These are phyloP conservation scores for Megaustenia siamemsis DNA, from an alignment of 2,888 invertebrate genomes.

Conservation along the genomic window DNA sequence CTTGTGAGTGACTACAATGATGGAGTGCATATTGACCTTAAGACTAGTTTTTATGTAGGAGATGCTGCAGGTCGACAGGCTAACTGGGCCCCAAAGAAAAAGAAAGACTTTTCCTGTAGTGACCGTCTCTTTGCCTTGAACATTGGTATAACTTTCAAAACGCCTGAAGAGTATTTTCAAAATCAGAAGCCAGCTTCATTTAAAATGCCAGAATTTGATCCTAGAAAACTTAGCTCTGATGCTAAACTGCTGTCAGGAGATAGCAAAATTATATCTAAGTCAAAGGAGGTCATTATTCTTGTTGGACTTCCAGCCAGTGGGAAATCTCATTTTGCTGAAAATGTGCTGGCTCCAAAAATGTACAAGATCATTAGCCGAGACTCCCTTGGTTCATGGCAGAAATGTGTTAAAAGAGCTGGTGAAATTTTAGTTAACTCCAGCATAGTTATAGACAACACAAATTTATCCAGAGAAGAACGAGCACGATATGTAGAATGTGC, in stretches of 20 bases:
- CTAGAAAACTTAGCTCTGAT: conserved; percentile 60
- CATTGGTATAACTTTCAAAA: conserved; percentile 85
- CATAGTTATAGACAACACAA: conserved; percentile 94
- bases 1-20: conserved; percentile 86
- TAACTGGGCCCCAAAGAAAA: conserved; percentile 85
- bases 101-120: conserved; percentile 77
- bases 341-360: conserved; percentile 84
- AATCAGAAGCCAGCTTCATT: conserved; percentile 81
- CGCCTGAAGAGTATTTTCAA: conserved; percentile 96
- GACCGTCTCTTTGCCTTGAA: conserved; percentile 77
- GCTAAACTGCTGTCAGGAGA: not conserved
- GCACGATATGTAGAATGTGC: conserved; percentile 85
- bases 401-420: conserved; percentile 86
- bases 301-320: conserved; percentile 83
- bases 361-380: conserved; percentile 92
- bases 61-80: conserved; percentile 95
- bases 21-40: conserved; percentile 84
- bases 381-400: conserved; percentile 89
- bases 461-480: conserved; percentile 89
- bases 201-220: conserved; percentile 81
- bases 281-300: conserved; percentile 58
- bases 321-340: conserved; percentile 89
- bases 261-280: conserved; percentile 13
- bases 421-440: conserved; percentile 84
- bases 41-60: conserved; percentile 87